Conservation (phyloP, 2,888 invertebrate species). For the Drosophila niveifrons region DNA sequence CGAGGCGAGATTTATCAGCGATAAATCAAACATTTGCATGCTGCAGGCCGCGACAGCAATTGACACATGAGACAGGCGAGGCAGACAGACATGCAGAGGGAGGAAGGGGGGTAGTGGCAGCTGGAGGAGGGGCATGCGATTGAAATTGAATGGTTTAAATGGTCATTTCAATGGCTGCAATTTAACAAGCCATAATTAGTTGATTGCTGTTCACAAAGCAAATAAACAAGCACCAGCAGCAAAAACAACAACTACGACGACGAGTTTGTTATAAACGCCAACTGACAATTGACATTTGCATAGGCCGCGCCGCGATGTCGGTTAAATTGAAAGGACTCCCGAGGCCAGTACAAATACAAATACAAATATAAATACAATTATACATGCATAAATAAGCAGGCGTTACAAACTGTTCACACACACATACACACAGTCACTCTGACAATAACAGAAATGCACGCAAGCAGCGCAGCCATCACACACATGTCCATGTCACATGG, state of each 20-base stretch:
- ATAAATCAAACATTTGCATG: conserved; percentile 55
- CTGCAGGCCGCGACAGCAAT: conserved; percentile 30
- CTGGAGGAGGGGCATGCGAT: conserved; percentile 54
- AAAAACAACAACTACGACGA: conserved; percentile 43
- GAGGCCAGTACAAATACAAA: conserved; percentile 40
- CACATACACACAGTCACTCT: conserved; percentile 38
- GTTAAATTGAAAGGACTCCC: conserved; percentile 74
- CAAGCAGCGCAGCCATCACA: conserved; percentile 58
- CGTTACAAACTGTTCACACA: conserved; percentile 70
- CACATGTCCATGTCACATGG: conserved; percentile 67
- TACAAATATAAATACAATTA: conserved; percentile 28
- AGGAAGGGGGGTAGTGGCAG: neutral
- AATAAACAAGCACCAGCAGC: conserved; percentile 65
- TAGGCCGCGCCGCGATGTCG: conserved; percentile 58
- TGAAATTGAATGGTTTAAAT: conserved; percentile 83
- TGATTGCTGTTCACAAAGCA: conserved; percentile 76
- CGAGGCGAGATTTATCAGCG: conserved; percentile 33
- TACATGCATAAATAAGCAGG: conserved; percentile 73
- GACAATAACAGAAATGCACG: conserved; percentile 5
- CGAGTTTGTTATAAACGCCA: conserved; percentile 66
- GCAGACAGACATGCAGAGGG: neutral
- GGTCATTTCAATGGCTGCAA: conserved; percentile 82
- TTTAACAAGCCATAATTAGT: conserved; percentile 82
- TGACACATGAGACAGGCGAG: conserved; percentile 44
- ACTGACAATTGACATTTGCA: conserved; percentile 82